Percentiles rank a stretch among this genome's conserved stretches.
These are phyloP conservation scores for Mustela lutreola DNA, from an alignment of 2,113 vertebrate genomes.

Conservation along the genomic window DNA sequence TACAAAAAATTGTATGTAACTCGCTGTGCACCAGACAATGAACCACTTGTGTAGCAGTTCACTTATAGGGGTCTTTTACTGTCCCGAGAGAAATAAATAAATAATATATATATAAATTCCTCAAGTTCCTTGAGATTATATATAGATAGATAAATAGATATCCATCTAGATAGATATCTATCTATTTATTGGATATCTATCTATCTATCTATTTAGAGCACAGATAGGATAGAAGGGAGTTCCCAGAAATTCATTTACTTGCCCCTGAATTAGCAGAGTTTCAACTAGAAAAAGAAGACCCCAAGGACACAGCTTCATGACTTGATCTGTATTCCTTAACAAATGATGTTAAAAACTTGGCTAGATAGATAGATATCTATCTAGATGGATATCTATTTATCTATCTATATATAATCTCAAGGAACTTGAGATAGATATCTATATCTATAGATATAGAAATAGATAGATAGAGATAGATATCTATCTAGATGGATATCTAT, in stretches of 20 bases:
- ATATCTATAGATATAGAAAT: too few relatives aligned
- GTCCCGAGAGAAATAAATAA: background rate
- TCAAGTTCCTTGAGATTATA: too few relatives aligned
- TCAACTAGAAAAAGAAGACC: background rate
- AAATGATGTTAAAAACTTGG: background rate
- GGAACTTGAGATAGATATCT: too few relatives aligned
- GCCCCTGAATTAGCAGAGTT: background rate
- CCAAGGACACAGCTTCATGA: background rate
- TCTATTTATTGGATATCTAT: too few relatives aligned
- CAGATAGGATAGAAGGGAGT: background rate
- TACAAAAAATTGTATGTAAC: background rate
- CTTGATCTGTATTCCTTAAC: background rate
- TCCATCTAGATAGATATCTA: too few relatives aligned
- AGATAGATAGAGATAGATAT: too few relatives aligned
- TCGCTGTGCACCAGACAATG: background rate
- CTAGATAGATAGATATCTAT: background rate
- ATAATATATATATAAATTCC: too few relatives aligned
- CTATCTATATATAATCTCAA: too few relatives aligned
- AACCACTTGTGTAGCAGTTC: background rate
- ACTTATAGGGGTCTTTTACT: background rate
- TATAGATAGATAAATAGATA: too few relatives aligned
- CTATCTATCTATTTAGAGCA: background rate
- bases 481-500: too few relatives aligned
- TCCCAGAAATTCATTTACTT: conserved; percentile 1
- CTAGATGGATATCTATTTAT: too few relatives aligned